phyloP scores from a whole-genome alignment of 2,888 invertebrate species.

The Acronicta psi region DNA sequence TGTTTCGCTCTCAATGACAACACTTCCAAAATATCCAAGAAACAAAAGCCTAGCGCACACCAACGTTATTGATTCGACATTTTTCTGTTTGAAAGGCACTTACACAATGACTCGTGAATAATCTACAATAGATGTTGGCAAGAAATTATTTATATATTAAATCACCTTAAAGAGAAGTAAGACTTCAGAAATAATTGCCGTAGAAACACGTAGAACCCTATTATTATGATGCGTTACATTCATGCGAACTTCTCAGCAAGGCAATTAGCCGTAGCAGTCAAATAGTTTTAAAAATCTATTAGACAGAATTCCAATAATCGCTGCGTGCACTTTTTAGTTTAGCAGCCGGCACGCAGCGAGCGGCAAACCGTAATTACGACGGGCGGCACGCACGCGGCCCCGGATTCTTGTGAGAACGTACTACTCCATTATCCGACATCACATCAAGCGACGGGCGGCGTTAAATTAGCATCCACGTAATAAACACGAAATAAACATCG shows the following conservation, averaged over 20 bases:
- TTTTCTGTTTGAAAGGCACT: conserved; percentile 78
- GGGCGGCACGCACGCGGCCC: conserved; percentile 33
- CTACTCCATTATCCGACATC: conserved; percentile 69
- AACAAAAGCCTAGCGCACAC: conserved; percentile 71
- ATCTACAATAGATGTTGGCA: conserved; percentile 78
- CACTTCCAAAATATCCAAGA: conserved; percentile 76
- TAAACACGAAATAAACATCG: conserved; percentile 84
- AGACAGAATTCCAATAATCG: too few relatives aligned
- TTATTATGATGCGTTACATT: conserved; percentile 74
- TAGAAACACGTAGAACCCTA: conserved; percentile 73
- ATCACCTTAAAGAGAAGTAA: conserved; percentile 72
- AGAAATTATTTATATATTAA: conserved; percentile 72
- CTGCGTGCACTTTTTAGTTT: too few relatives aligned
- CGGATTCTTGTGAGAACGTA: conserved; percentile 56
- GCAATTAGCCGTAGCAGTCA: conserved; percentile 68
- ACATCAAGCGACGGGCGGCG: conserved; percentile 61
- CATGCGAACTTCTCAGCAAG: conserved; percentile 61
- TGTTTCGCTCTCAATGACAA: conserved; percentile 73
- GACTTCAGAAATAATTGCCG: conserved; percentile 69
- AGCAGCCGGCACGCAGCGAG: conserved; percentile 48
- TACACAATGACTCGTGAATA: conserved; percentile 83
- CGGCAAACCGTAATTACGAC: conserved; percentile 59
- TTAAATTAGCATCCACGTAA: conserved; percentile 78
- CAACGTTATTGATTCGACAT: conserved; percentile 74
- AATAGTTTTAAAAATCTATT: conserved; percentile 65